A percentile compares a stretch with the other conserved stretches of the same genome.
Conservation (phyloP, 2,888 invertebrate species). For the Cynaeus angustus region DNA sequence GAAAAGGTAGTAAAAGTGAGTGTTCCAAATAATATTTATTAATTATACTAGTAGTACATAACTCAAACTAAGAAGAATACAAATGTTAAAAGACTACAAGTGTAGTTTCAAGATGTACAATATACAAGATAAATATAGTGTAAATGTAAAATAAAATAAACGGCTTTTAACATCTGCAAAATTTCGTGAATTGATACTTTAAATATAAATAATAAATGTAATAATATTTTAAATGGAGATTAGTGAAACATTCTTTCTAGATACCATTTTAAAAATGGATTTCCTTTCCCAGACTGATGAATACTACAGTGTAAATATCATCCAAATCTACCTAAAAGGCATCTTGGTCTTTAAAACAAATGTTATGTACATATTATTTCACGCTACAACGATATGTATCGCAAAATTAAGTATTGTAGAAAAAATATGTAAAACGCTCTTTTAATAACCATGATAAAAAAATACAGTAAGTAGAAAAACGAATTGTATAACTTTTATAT, state of each 20-base stretch:
- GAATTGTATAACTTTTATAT: conserved; percentile 54
- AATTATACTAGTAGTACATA: conserved; percentile 59
- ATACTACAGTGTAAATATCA: conserved; percentile 64
- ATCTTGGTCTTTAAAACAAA: conserved; percentile 62
- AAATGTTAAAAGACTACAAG: conserved; percentile 54
- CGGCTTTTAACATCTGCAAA: conserved; percentile 29
- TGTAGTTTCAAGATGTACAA: conserved; percentile 55
- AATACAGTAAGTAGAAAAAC: conserved; percentile 42
- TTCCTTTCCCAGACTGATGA: conserved; percentile 46
- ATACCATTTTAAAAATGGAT: conserved; percentile 24
- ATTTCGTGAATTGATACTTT: conserved; percentile 18
- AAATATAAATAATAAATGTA: conserved; percentile 21
- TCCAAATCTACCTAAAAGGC: conserved; percentile 65
- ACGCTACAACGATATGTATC: conserved; percentile 53
- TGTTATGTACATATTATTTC: conserved; percentile 58
- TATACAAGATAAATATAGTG: conserved; percentile 53
- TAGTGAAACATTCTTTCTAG: background rate
- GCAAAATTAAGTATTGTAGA: conserved; percentile 45
- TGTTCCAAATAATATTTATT: conserved; percentile 59
- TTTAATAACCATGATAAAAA: conserved; percentile 51
- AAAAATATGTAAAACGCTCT: conserved; percentile 45
- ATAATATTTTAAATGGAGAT: background rate
- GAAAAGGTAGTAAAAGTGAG: conserved; percentile 4
- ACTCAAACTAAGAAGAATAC: conserved; percentile 58
- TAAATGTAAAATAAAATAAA: conserved; percentile 38